phyloP scores from a whole-genome alignment of 2,113 vertebrate genomes.

The Oryzias woworae region DNA sequence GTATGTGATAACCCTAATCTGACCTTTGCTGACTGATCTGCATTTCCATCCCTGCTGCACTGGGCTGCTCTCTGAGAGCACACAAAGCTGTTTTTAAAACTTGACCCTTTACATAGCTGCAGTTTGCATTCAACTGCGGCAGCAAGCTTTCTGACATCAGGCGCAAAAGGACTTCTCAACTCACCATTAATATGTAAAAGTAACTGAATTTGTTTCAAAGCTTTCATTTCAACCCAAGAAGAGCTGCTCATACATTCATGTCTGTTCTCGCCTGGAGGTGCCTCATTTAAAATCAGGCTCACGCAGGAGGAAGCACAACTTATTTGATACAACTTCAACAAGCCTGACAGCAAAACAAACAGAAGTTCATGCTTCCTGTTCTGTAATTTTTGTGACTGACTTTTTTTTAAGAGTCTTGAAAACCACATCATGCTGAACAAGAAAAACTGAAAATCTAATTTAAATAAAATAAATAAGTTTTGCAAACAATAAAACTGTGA shows the following conservation, averaged over 20 bases:
- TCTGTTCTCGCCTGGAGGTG: conserved; percentile 14
- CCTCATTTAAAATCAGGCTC: conserved; percentile 26
- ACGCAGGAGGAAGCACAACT: conserved; percentile 5
- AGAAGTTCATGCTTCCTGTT: not conserved
- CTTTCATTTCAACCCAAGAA: conserved; percentile 20
- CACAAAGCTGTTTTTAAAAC: not conserved
- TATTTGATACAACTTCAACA: conserved; percentile 17
- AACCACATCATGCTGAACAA: too few species aligned
- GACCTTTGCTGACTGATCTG: too few species aligned
- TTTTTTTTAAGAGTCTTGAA: too few species aligned
- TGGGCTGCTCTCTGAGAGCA: too few species aligned
- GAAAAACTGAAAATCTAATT: too few species aligned
- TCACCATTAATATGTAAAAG: conserved; percentile 35
- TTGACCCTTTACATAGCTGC: conserved; percentile 2
- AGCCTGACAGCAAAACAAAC: not conserved
- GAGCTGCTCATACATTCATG: conserved; percentile 21
- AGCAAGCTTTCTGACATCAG: conserved; percentile 6
- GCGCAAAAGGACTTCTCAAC: conserved; percentile 13
- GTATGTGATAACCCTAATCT: too few species aligned
- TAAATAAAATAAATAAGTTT: too few species aligned
- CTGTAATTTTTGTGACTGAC: too few species aligned
- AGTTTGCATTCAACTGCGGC: conserved; percentile 10
- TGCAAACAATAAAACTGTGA: too few species aligned
- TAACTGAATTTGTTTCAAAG: conserved; percentile 10
- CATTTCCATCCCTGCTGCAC: too few species aligned